Conservation (phyloP, 2,888 invertebrate species). For the Ditylenchus weischeri region DNA sequence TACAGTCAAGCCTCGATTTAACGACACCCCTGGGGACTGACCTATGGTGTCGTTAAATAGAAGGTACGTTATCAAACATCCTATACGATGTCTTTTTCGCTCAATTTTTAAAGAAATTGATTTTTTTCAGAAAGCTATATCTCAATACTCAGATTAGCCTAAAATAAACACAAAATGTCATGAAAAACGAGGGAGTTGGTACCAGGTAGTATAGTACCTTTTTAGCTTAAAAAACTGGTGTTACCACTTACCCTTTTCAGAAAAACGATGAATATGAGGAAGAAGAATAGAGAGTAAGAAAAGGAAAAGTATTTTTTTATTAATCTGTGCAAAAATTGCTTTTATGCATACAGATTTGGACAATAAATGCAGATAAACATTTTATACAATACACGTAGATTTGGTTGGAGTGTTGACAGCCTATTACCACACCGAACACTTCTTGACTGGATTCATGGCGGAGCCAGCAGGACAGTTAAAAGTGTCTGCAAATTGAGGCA, state of each 20-base stretch:
- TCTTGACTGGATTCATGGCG: slow-evolving; percentile 58
- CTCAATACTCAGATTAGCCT: too few relatives aligned
- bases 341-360: too few relatives aligned
- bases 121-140: too few relatives aligned
- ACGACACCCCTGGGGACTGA: too few relatives aligned
- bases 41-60: too few relatives aligned
- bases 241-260: neutral
- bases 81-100: too few relatives aligned
- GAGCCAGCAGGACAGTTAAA: slow-evolving; percentile 56
- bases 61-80: too few relatives aligned
- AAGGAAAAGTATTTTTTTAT: slow-evolving; percentile 1
- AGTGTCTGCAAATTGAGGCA: slow-evolving; percentile 54
- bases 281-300: neutral
- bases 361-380: neutral
- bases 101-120: too few relatives aligned
- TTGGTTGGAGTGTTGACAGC: too few relatives aligned
- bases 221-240: slow-evolving; percentile 50
- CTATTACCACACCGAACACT: slow-evolving; percentile 53
- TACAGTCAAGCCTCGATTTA: too few relatives aligned
- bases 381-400: slow-evolving; percentile 9
- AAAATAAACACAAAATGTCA: too few relatives aligned
- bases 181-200: too few relatives aligned
- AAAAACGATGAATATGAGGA: neutral
- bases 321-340: neutral
- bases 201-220: neutral